Base-by-base conservation (phyloP, 2,113 vertebrate genomes). In the Saguinus imperator region DNA sequence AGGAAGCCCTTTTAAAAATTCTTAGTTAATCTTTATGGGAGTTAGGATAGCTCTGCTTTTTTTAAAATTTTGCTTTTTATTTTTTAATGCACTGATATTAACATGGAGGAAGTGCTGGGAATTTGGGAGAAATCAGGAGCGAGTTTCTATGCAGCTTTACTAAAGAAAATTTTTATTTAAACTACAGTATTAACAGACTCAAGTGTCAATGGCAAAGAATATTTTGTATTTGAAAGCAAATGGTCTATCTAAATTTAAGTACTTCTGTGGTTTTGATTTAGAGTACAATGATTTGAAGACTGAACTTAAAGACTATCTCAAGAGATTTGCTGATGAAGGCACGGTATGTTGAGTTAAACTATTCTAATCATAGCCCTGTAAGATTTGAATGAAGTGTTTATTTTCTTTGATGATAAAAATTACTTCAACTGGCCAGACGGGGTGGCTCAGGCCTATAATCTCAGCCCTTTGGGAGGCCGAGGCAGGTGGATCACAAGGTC, bases 211-310 rank as follows among this genome's bases (percentile, higher is more conserved):
- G 79, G 29, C 48, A 88, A 93, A 81, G 32, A 68, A 55, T 75
- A 25, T 25, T 96, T 91, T 89, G 37, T 93, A 94, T 93, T 94
- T 87, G 75, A 93, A 96, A 85, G 50, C 68, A 70, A 73, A 57
- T 83, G 9, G 9, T 21, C 48, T 79, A 14, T 77, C 55, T 70
- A 8, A 92, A 57, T 91, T 57, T 35, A 82, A 55, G 35, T 94
- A 20, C 40, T 91, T 79, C 76, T 88, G 16, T 5, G 94, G 88
- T 96, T 94, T 91, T 73, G 43, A 21, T 97, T 66, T 95, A 99
- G 99, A 99, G 95, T 99, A 99, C 98, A 99, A 99, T 25, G 99
- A 99, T 93, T 96, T 99, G 98, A 99, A 99, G 97, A 98, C 99
- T 3, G 99, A 99, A 57, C 98, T 99, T 94, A 99, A 97, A 6